Conservation (phyloP, 2,113 vertebrate species). For the Smithornis capensis region DNA sequence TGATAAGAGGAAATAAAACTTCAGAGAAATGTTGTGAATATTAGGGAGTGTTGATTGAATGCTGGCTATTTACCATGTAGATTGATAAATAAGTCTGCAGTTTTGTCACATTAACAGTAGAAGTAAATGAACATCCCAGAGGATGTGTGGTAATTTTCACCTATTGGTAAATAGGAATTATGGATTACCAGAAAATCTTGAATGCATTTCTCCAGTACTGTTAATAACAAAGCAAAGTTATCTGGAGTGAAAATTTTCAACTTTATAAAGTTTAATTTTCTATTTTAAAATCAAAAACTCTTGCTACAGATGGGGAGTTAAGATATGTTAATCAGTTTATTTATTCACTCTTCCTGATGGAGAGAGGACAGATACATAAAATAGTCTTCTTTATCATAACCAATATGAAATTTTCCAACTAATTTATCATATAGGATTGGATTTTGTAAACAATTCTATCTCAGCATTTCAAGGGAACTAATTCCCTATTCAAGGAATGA, state of each 20-base stretch:
- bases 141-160: not conserved
- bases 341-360: not conserved
- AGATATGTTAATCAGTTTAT: not conserved
- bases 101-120: not conserved
- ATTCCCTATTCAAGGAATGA: not conserved
- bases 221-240: not conserved
- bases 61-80: not conserved
- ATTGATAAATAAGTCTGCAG: not conserved
- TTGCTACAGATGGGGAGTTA: not conserved
- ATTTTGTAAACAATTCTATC: not conserved
- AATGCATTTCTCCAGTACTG: not conserved
- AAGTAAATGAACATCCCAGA: not conserved
- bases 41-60: not conserved
- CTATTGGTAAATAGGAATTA: not conserved
- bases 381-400: not conserved
- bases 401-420: not conserved
- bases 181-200: not conserved
- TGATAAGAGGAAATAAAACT: not conserved
- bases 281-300: not conserved
- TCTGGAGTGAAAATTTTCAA: not conserved
- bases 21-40: not conserved
- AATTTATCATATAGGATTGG: not conserved
- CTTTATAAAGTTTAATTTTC: not conserved
- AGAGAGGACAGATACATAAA: not conserved
- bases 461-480: not conserved